These are phyloP conservation scores for Epinotia demarniana DNA, from an alignment of 2,888 invertebrate species.

Conservation along the genomic window DNA sequence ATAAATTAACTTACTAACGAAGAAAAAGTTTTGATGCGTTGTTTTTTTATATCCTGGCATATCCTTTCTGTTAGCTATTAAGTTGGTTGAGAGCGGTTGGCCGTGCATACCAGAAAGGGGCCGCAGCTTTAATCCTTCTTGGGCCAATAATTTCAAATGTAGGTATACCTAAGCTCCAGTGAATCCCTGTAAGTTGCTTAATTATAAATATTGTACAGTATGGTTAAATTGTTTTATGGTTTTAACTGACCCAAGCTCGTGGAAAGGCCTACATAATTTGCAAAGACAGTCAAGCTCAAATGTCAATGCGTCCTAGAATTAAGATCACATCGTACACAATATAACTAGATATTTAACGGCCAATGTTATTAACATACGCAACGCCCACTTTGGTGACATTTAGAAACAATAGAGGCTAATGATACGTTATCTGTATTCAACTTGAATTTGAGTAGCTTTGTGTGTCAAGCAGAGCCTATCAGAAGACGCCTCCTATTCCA, in stretches of 20 bases:
- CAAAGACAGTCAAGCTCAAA: slow-evolving; percentile 31
- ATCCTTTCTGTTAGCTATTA: no score
- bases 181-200: no score
- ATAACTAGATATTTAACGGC: slow-evolving; percentile 21
- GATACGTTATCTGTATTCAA: slow-evolving; percentile 8
- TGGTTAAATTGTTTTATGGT: no score
- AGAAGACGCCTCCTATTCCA: not conserved
- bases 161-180: no score
- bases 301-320: slow-evolving; percentile 25
- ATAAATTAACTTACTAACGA: no score
- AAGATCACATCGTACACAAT: slow-evolving; percentile 14
- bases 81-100: no score
- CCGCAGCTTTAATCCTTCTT: no score
- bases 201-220: no score
- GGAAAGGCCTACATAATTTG: not conserved
- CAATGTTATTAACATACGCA: slow-evolving; percentile 23
- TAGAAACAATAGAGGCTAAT: slow-evolving; percentile 37
- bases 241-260: not conserved
- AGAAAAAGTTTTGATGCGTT: no score
- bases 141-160: no score
- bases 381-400: slow-evolving; percentile 38
- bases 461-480: slow-evolving; percentile 1
- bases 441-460: slow-evolving; percentile 1
- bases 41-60: no score
- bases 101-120: no score